phyloP scores from a whole-genome alignment of 2,888 invertebrate species.

The Lasioglossum oenotherae region DNA sequence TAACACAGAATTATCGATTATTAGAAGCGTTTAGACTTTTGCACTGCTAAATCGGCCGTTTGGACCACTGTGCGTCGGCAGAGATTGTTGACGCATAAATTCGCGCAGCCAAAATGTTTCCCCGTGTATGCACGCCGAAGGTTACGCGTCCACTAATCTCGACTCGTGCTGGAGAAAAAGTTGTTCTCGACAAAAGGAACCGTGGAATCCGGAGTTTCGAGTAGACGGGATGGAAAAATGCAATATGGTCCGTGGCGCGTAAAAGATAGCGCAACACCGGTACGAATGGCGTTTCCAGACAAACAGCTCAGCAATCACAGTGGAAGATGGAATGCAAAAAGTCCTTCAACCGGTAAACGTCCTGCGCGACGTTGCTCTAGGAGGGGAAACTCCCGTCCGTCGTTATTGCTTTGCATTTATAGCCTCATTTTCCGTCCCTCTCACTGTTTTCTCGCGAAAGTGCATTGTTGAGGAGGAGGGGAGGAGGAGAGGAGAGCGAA shows the following conservation, averaged over 20 bases:
- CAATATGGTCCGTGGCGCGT: conserved; percentile 45
- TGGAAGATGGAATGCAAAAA: conserved; percentile 63
- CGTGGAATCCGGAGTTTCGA: conserved; percentile 35
- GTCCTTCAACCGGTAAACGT: conserved; percentile 56
- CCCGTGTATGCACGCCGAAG: neutral
- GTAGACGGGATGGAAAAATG: conserved; percentile 57
- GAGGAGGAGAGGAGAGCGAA: neutral
- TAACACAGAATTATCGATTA: too few relatives aligned
- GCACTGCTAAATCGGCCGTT: too few relatives aligned
- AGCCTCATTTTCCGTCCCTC: conserved; percentile 15
- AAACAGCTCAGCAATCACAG: conserved; percentile 62
- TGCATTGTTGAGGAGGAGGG: neutral
- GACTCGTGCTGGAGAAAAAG: conserved; percentile 20
- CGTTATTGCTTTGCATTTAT: conserved; percentile 51
- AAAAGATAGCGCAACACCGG: conserved; percentile 39
- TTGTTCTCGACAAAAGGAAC: conserved; percentile 36
- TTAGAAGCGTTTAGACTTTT: too few relatives aligned
- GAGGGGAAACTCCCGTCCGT: conserved; percentile 24
- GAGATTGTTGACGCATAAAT: neutral
- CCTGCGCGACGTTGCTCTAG: conserved; percentile 21
- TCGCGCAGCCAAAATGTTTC: conserved; percentile 8
- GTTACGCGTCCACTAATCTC: conserved; percentile 10
- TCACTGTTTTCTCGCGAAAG: conserved; percentile 13
- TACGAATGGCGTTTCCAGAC: conserved; percentile 40
- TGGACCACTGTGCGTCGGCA: too few relatives aligned